Percentiles rank a stretch among this genome's conserved stretches.
phyloP scores from a whole-genome alignment of 2,888 invertebrate genomes.

The Exephanes ischioxanthus region DNA sequence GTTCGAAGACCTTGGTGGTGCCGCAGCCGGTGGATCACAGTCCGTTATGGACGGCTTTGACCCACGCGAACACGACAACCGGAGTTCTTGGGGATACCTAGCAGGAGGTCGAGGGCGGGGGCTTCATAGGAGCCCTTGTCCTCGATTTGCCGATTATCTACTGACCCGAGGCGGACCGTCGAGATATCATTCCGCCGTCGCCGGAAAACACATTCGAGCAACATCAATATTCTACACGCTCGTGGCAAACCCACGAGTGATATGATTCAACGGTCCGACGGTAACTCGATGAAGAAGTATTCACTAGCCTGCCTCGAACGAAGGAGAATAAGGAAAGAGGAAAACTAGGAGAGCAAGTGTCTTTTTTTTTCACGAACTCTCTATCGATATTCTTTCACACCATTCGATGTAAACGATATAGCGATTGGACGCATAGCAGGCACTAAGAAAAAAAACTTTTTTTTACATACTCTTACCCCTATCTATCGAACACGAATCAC shows the following conservation, averaged over 20 bases:
- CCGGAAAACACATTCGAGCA: constrained; percentile 19
- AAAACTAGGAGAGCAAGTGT: not conserved
- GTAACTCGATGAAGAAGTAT: constrained; percentile 15
- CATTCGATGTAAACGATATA: constrained; percentile 8
- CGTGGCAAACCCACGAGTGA: constrained; percentile 1
- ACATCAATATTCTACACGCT: constrained; percentile 8
- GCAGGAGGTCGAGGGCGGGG: constrained; percentile 86
- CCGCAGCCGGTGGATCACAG: constrained; percentile 88
- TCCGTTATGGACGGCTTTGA: constrained; percentile 93
- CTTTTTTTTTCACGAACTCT: not conserved
- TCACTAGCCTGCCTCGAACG: constrained; percentile 32
- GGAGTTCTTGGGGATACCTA: constrained; percentile 85
- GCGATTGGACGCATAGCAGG: not conserved
- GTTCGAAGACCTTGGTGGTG: constrained; percentile 77
- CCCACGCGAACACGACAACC: constrained; percentile 88
- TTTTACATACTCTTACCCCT: not conserved
- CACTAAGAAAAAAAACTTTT: not conserved
- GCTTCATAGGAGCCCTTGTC: constrained; percentile 87
- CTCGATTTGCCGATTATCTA: constrained; percentile 88
- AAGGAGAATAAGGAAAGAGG: constrained; percentile 24
- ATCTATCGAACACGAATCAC: not conserved
- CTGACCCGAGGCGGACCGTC: constrained; percentile 77
- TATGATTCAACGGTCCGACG: constrained; percentile 27
- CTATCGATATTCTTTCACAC: constrained; percentile 3
- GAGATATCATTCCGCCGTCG: constrained; percentile 43